Evolutionary conservation across 2,113 vertebrate species (phyloP).

Genomic region (human (Homo sapiens)): DNA sequence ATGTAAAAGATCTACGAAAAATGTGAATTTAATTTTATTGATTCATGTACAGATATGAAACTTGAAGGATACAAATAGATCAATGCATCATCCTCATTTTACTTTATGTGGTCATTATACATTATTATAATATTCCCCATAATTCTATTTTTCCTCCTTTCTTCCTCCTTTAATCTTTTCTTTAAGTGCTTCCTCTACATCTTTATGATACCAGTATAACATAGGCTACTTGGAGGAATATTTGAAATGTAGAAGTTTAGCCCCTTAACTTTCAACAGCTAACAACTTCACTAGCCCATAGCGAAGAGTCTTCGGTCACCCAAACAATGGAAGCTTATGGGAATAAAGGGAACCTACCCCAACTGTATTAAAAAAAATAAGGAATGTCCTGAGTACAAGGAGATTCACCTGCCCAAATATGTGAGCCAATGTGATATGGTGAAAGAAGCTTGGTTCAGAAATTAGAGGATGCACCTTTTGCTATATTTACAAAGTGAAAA

Average conservation of each 20-base stretch:
- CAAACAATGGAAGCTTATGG: not conserved
- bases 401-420: not conserved
- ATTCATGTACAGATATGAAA: not conserved
- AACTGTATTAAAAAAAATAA: not conserved
- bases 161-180: not conserved
- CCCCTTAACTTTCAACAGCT: not conserved
- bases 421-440: not conserved
- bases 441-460: not conserved
- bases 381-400: not conserved
- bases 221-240: not conserved
- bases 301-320: not conserved
- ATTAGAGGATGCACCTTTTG: not conserved
- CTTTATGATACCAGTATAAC: not conserved
- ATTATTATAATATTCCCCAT: not conserved
- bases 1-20: not conserved
- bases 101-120: not conserved
- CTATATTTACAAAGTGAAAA: not conserved
- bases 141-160: not conserved
- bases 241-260: not conserved
- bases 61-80: not conserved
- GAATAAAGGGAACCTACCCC: not conserved
- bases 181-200: not conserved
- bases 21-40: not conserved
- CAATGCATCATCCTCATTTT: not conserved
- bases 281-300: not conserved